Base-by-base conservation (phyloP, 2,888 invertebrate species). In the Melanostoma mellinum region DNA sequence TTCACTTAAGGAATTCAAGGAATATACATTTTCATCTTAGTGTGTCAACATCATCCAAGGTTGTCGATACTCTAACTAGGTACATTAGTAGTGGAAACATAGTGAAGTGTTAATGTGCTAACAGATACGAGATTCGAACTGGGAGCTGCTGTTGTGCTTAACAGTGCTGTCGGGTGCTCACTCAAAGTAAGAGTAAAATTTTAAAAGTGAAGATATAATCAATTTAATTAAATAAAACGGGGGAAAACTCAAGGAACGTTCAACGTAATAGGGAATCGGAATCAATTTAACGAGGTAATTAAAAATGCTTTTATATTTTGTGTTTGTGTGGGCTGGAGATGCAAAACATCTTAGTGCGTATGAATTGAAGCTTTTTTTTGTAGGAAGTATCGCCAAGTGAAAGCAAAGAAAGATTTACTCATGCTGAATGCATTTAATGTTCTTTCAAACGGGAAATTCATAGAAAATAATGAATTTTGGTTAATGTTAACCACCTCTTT, bases 1-100 rank as follows among this genome's bases (percentile, higher is more conserved):
- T 85, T 85, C 85, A 80, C 85, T 85, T 68, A 80, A 85, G 80
- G 85, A 85, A 85, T 85, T 85, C 80, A 85, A 85, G 85, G 80
- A 85, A 85, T 85, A 81, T 77, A 84, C 69, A 71, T 79, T 79
- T 79, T 79, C 74, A 67, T 74, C 71, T 79, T 46, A 61, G 79
- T 79, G 79, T 74, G 79, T 74, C 79, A 68, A 61, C 61, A 71
- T 53, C 69, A 8, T 42, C 20, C 6, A 48, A 20, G 20, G 63
- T 50, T 63, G 60, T 68, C 68, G 67, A 68, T 78, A 73, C 61
- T 38, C 10, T 61, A 60, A 73, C 72, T 82, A 72, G 72, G 68
- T 78, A 78, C 78, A 65, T 60, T 77, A 58, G 58, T 74, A 46
- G 79, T 79, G 65, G 40, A 32, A 67, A 74, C 40, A 58, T 63